phyloP scores from a whole-genome alignment of 92 coral and sea anemone genomes.

The Porites rus region DNA sequence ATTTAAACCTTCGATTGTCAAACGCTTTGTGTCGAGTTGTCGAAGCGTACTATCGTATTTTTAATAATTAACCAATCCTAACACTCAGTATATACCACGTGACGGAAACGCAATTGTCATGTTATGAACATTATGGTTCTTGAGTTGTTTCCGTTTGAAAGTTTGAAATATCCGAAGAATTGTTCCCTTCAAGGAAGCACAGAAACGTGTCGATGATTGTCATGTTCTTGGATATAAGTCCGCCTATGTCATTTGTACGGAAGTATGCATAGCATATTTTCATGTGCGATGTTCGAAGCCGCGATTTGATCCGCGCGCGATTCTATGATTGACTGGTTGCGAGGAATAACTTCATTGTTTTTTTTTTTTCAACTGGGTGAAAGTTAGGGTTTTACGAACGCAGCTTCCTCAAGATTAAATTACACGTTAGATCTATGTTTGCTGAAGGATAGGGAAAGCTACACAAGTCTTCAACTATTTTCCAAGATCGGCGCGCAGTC shows the following conservation, averaged over 20 bases:
- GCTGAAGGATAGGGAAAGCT: neutral
- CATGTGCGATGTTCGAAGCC: neutral
- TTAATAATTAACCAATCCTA: conserved; percentile 47
- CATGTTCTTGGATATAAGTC: neutral
- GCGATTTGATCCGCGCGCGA: neutral
- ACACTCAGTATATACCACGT: conserved; percentile 40
- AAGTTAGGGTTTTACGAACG: neutral
- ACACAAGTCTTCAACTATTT: neutral
- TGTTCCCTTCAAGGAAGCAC: conserved; percentile 22
- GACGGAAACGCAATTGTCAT: conserved; percentile 9
- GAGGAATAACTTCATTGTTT: neutral
- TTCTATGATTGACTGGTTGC: neutral
- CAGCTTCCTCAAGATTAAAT: neutral
- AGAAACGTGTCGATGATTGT: conserved; percentile 5
- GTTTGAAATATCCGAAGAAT: conserved; percentile 31
- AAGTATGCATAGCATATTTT: neutral
- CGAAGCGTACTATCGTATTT: conserved; percentile 3
- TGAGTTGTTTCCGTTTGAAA: conserved; percentile 39
- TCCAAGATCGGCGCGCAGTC: neutral
- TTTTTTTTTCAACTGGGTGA: neutral
- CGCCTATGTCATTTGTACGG: neutral
- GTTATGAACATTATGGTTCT: neutral
- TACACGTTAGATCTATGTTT: neutral
- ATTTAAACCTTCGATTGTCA: conserved; percentile 1
- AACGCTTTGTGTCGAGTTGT: neutral